These are phyloP conservation scores for Hyperoodon ampullatus DNA, from an alignment of 2,113 vertebrate genomes.

Conservation along the genomic window DNA sequence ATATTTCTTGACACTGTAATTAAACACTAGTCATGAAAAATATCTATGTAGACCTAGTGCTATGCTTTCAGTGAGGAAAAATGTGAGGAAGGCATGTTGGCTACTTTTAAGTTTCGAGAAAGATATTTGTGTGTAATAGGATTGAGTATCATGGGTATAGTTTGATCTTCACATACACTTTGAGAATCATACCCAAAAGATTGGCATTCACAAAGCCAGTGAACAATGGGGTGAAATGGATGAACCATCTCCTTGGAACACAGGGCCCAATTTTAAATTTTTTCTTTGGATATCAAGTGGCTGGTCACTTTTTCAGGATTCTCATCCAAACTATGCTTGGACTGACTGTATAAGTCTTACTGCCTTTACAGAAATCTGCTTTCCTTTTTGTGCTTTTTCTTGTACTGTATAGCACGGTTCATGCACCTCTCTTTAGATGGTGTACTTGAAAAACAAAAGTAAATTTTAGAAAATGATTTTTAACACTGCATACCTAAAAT, in stretches of 20 bases:
- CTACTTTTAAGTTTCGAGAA: constrained; percentile 65
- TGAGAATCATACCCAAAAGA: constrained; percentile 63
- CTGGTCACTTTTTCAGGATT: constrained; percentile 78
- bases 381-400: constrained; percentile 78
- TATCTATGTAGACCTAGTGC: constrained; percentile 53
- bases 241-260: constrained; percentile 77
- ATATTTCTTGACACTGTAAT: constrained; percentile 63
- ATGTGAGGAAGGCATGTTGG: constrained; percentile 8
- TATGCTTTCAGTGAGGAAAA: constrained; percentile 57
- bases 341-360: constrained; percentile 68
- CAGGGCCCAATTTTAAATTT: constrained; percentile 82
- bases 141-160: constrained; percentile 62
- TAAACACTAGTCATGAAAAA: constrained; percentile 60
- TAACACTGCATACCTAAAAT: constrained; percentile 79
- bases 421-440: constrained; percentile 80
- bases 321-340: constrained; percentile 70
- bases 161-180: constrained; percentile 62
- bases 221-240: constrained; percentile 75
- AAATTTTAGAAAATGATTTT: constrained; percentile 78
- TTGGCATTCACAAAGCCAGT: constrained; percentile 71
- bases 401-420: constrained; percentile 82
- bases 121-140: constrained; percentile 68
- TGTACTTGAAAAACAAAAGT: constrained; percentile 75
- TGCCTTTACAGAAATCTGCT: constrained; percentile 73
- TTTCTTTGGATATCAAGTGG: constrained; percentile 73